Conservation (phyloP, 2,888 invertebrate genomes). For the Proisotoma minuta region DNA sequence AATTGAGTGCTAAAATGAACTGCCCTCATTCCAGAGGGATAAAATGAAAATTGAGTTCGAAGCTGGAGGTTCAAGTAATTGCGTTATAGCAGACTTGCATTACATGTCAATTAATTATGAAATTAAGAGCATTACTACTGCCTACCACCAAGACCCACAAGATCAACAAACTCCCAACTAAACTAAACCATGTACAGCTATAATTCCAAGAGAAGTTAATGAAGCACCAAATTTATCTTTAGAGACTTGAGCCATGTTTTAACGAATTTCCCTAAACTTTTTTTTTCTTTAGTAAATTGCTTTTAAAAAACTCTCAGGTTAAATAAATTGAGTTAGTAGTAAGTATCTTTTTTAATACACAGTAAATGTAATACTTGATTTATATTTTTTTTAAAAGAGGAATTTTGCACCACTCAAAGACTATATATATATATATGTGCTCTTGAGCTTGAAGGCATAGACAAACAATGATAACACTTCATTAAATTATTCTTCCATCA, state of each 20-base stretch:
- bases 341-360: no score
- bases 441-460: no score
- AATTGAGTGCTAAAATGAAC: slow-evolving; percentile 47
- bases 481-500: slow-evolving; percentile 10
- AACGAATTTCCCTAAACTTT: no score
- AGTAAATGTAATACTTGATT: no score
- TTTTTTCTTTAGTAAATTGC: slow-evolving; percentile 5
- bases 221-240: no score
- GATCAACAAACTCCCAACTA: not conserved
- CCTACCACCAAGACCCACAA: no score
- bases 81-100: not conserved
- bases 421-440: no score
- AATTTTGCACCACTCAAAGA: no score
- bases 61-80: not conserved
- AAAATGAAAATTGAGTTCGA: not conserved
- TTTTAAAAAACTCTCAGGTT: slow-evolving; percentile 10
- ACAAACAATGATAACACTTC: slow-evolving; percentile 3
- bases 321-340: not conserved
- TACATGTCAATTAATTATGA: slow-evolving; percentile 46
- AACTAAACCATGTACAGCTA: no score
- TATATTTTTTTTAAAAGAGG: no score
- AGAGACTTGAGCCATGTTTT: no score
- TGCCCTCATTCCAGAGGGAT: slow-evolving; percentile 15
- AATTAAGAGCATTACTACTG: slow-evolving; percentile 44
- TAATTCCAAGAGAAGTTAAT: no score